A percentile compares a stretch with the other conserved stretches of the same genome.
phyloP scores from a whole-genome alignment of 2,888 invertebrate species.

The Ochropleura plecta region DNA sequence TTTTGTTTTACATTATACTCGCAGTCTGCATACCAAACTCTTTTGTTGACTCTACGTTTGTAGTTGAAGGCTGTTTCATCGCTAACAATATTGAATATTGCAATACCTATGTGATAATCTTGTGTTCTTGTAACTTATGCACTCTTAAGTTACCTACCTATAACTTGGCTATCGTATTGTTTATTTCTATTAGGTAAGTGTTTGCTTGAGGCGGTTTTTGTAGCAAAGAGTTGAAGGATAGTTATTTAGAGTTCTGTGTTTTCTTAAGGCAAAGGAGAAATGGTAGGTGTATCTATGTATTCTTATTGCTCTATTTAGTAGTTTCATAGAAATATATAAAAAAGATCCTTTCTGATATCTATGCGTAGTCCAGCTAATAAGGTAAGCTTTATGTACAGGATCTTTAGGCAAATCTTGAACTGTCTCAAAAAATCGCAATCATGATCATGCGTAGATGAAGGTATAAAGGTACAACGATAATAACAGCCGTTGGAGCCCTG shows the following conservation, averaged over 20 bases:
- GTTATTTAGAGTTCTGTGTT: background rate
- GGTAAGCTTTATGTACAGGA: too few relatives aligned
- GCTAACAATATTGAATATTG: conserved; percentile 41
- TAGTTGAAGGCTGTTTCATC: conserved; percentile 18
- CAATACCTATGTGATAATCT: conserved; percentile 56
- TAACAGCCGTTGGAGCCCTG: background rate
- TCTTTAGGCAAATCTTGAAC: too few relatives aligned
- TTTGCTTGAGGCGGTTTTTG: conserved; percentile 29
- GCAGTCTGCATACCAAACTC: background rate
- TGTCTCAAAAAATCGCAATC: background rate
- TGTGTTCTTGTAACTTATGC: conserved; percentile 49
- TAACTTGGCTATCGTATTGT: conserved; percentile 36
- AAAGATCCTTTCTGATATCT: too few relatives aligned
- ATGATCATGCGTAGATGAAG: background rate
- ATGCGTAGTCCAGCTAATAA: too few relatives aligned
- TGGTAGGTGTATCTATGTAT: background rate
- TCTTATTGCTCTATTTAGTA: background rate
- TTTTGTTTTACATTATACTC: background rate
- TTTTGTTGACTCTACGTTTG: conserved; percentile 43
- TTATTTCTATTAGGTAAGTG: conserved; percentile 54
- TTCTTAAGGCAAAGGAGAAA: background rate
- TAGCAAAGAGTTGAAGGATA: background rate
- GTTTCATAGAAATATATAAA: too few relatives aligned
- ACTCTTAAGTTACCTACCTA: conserved; percentile 44
- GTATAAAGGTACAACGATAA: background rate